Evolutionary conservation across 2,113 vertebrate species (phyloP), one percentile per base, ranked within the genome.

Genomic region (Amblyopsis rosae): DNA sequence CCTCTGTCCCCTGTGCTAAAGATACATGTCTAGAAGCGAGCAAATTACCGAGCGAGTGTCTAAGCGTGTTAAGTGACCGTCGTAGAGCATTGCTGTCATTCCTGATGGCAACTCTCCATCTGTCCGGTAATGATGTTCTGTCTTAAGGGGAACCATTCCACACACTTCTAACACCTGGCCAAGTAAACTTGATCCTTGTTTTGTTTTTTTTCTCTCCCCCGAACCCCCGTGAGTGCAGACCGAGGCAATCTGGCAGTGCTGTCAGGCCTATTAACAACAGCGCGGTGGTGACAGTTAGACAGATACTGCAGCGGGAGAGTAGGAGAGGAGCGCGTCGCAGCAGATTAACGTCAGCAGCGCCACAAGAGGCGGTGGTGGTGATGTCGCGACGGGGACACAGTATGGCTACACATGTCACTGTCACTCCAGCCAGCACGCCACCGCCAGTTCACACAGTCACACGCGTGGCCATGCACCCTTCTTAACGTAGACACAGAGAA

Each of bases 141-240:
- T 54, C 58, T 47, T 58, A 17, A 19, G 48, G 51, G 59, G 69
- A 62, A 35, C 41, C 11, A 26, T 41, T 50, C 16, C 32, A 70
- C 60, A 48, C 50, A 32, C 54, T 70, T 16, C 19, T 11, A 48
- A 32, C 49, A 70, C 69, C 60, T 70, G 60, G 69, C 56, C 51
- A 56, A 33, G 60, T 11, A 33, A 55, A 57, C 51, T 35, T 59
- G 41, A 65, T 58, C 54, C 41, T 58, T 13, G 17, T 5, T 41
- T 41, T 3, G 12, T 32, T n/a, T 51, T 46, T 12, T 26, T 6
- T 11, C 17, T 32, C 48, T 49, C 63, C 1, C 5, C 6, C 4
- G n/a, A 12, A 51, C 17, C 41, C 17, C 13, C 11, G 51, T 32
- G 51, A 51, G 59, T 62, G 46, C 46, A 26, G 57, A 41, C 41